Base-by-base conservation (phyloP, 2,113 vertebrate genomes). In the Paedocypris sp. region DNA sequence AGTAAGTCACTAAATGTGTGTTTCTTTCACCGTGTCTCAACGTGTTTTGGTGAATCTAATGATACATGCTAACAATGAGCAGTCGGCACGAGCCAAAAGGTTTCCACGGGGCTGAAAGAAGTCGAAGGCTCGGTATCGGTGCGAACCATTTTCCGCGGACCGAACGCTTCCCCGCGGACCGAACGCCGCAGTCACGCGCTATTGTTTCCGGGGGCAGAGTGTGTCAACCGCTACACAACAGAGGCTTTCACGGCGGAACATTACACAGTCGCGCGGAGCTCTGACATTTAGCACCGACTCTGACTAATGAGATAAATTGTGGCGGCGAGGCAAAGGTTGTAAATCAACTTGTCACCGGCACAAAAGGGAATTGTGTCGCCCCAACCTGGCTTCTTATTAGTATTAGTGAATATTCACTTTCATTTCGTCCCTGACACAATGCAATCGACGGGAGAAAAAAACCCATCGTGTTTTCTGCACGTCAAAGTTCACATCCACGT, bases 271-370 rank as follows among this genome's bases (percentile, higher is more conserved):
- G 57, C 38, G 36, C 16, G 66, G 46, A 47, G 31, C 28, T 31
- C 61, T 72, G 70, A 63, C 70, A 68, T 72, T 72, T 72, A 60
- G 57, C 70, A 57, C 36, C 42, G 66, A 59, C 62, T 62, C 47
- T 68, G 61, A 67, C 51, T 72, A 72, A 68, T 72, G 70, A 72
- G 62, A 68, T 63, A 67, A 68, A 62, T 67, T 72, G 51, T 68
- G 64, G 50, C 60, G 47, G 56, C 50, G 19, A 31, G 23, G 41
- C 43, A 60, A 49, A 68, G 51, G 66, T 59, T 41, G 51, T 72
- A 72, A 68, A 68, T 72, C 70, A 72, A 58, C 23, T 38, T 52
- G 45, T 65, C 51, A 36, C 43, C 62, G 35, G 54, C 61, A 65
- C 26, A 50, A 39, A 47, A 51, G 31, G 47, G 54, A 67, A 15